Conservation (phyloP, 2,797 vertebrate genomes). For the Channallabes apus region DNA sequence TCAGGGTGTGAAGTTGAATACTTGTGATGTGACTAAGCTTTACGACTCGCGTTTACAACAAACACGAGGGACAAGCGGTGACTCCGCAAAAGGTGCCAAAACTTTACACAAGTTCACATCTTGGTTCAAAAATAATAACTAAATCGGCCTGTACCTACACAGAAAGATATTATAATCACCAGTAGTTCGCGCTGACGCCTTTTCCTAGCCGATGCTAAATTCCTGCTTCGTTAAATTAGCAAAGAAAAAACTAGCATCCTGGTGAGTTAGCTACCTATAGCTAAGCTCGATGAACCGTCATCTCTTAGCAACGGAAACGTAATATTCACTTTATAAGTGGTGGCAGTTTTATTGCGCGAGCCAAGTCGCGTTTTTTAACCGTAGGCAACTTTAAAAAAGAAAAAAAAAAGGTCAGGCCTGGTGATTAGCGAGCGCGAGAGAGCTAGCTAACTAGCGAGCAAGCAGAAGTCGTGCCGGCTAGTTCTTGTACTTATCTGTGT, state of each 20-base stretch:
- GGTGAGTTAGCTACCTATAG: not conserved
- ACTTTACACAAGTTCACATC: not conserved
- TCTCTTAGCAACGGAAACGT: constrained; percentile 7
- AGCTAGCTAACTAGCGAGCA: not conserved
- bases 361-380: not conserved
- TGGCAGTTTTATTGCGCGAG: not conserved
- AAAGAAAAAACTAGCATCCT: not conserved
- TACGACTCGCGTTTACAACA: not conserved
- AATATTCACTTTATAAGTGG: not conserved
- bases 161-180: not conserved
- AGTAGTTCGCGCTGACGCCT: not conserved
- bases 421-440: constrained; percentile 10
- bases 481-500: not conserved
- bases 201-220: constrained; percentile 3
- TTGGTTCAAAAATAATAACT: no score
- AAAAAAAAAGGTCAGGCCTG: no score
- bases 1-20: constrained; percentile 4
- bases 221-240: constrained; percentile 5
- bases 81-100: not conserved
- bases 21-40: not conserved
- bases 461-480: constrained; percentile 20
- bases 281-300: not conserved
- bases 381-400: not conserved
- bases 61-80: not conserved
- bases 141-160: no score